These are phyloP conservation scores for Synanthedon tipuliformis DNA, from an alignment of 2,888 invertebrate species.

Conservation along the genomic window DNA sequence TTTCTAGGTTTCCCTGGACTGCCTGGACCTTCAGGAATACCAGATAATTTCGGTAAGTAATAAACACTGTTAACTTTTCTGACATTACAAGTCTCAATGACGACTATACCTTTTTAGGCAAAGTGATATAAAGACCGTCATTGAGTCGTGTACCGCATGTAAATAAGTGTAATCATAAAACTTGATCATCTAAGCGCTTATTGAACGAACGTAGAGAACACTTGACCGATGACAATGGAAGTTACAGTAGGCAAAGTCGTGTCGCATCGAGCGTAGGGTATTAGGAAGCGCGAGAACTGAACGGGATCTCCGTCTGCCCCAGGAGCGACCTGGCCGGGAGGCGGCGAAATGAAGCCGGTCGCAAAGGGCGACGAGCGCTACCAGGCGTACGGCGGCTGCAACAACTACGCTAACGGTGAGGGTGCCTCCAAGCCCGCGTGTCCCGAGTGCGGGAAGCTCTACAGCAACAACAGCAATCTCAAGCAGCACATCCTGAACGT, in stretches of 20 bases:
- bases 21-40: constrained; percentile 89
- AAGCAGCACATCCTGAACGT: constrained; percentile 78
- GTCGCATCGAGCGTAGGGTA: constrained; percentile 4
- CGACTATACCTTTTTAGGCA: constrained; percentile 1
- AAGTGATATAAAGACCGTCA: constrained; percentile 26
- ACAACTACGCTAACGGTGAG: constrained; percentile 42
- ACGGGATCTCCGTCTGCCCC: constrained; percentile 61
- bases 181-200: constrained; percentile 8
- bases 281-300: constrained; percentile 35
- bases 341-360: constrained; percentile 21
- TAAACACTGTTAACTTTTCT: constrained; percentile 14
- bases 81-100: constrained; percentile 31
- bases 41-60: constrained; percentile 85
- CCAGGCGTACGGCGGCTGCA: constrained; percentile 17
- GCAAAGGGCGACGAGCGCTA: constrained; percentile 23
- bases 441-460: constrained; percentile 75
- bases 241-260: constrained; percentile 9
- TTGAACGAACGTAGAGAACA: constrained; percentile 8
- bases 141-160: constrained; percentile 47
- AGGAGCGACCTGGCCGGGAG: constrained; percentile 57
- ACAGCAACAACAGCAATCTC: constrained; percentile 77
- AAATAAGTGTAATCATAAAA: constrained; percentile 45
- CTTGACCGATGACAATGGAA: constrained; percentile 20
- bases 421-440: constrained; percentile 69
- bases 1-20: constrained; percentile 77